These are phyloP conservation scores for Hylia prasina DNA, from an alignment of 2,113 vertebrate species.

Conservation along the genomic window DNA sequence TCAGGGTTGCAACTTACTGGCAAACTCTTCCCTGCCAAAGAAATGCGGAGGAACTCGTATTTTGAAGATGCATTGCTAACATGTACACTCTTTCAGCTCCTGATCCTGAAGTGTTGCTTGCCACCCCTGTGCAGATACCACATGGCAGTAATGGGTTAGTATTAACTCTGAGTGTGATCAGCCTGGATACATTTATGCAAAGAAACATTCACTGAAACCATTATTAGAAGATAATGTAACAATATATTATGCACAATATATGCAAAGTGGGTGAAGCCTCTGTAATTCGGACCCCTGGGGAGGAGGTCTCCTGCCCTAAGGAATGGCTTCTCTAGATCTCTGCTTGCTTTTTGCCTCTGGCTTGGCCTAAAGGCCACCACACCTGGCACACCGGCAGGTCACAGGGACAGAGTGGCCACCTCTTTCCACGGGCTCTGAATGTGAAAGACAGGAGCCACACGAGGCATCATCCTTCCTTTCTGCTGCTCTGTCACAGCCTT, in stretches of 20 bases:
- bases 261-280: background rate
- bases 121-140: background rate
- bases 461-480: background rate
- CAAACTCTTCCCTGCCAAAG: background rate
- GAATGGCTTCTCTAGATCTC: background rate
- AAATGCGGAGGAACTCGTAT: background rate
- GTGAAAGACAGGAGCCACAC: background rate
- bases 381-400: background rate
- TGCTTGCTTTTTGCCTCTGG: background rate
- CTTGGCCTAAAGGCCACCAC: background rate
- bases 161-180: background rate
- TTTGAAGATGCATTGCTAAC: background rate
- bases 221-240: background rate
- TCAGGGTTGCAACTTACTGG: background rate
- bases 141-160: background rate
- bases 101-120: background rate
- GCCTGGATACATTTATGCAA: background rate
- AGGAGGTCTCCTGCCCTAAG: background rate
- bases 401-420: fast-evolving
- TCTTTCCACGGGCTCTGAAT: background rate
- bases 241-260: background rate
- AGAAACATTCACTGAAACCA: background rate
- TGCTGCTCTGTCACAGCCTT: background rate
- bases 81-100: background rate
- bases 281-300: background rate